These are phyloP conservation scores for Oceanodroma tethys DNA, from an alignment of 2,113 vertebrate genomes.

Conservation along the genomic window DNA sequence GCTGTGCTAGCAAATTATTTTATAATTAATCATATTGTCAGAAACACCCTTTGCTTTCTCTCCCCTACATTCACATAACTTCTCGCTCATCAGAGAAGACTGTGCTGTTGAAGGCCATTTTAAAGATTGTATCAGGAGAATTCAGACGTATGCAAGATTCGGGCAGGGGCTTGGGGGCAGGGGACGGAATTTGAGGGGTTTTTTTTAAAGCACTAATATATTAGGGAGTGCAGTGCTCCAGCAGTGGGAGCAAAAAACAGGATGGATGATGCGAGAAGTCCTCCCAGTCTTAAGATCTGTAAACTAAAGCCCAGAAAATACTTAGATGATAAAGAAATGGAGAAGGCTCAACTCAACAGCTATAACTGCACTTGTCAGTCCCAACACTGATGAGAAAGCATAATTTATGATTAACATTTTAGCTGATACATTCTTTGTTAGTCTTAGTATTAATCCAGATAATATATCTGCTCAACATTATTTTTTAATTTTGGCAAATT, in stretches of 20 bases:
- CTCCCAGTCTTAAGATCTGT: neutral
- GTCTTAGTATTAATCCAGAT: neutral
- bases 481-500: neutral
- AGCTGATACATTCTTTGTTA: neutral
- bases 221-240: neutral
- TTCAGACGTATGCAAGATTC: neutral
- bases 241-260: neutral
- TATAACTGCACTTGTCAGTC: neutral
- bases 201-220: neutral
- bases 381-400: neutral
- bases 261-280: neutral
- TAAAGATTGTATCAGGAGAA: neutral
- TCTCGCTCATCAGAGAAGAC: neutral
- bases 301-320: neutral
- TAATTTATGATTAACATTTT: constrained; percentile 1
- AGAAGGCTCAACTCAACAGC: neutral
- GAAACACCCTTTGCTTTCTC: neutral
- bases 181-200: neutral
- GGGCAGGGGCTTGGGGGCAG: neutral
- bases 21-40: neutral
- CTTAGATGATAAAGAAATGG: neutral
- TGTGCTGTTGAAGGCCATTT: neutral
- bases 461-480: neutral
- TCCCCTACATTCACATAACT: neutral
- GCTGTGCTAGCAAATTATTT: neutral